A percentile compares a stretch with the other conserved stretches of the same genome.
phyloP scores from a whole-genome alignment of 2,113 vertebrate genomes.

The Athene cunicularia region DNA sequence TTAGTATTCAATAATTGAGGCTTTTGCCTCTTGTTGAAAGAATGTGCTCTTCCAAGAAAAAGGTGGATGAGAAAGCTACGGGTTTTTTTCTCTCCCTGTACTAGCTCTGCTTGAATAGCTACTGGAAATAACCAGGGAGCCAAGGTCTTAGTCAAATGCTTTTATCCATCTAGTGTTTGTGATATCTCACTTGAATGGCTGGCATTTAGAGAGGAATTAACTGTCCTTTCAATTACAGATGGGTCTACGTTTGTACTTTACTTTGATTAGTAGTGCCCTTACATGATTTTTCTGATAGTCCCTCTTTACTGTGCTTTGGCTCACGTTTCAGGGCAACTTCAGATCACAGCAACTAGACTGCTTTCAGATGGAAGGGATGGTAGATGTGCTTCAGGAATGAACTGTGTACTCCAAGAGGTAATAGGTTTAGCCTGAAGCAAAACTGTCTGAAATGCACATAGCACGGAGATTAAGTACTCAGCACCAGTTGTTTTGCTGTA shows the following conservation, averaged over 20 bases:
- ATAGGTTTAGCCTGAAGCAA: neutral
- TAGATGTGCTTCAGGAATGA: neutral
- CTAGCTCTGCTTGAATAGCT: neutral
- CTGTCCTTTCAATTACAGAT: neutral
- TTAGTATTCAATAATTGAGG: neutral
- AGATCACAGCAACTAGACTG: neutral
- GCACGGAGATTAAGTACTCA: neutral
- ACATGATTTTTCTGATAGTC: neutral
- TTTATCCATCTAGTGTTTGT: neutral
- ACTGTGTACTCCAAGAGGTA: neutral
- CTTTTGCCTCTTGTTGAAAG: neutral
- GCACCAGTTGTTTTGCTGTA: neutral
- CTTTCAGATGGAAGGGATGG: neutral
- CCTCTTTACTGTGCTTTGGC: neutral
- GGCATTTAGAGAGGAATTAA: neutral
- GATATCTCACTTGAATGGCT: neutral
- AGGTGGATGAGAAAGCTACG: neutral
- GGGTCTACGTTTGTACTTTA: neutral
- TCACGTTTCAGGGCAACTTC: neutral
- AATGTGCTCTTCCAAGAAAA: neutral
- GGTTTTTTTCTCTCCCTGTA: neutral
- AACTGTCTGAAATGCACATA: neutral
- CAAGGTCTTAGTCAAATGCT: neutral
- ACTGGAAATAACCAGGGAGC: neutral
- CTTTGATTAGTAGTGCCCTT: neutral